Evolutionary conservation across 92 coral and sea anemone species (phyloP), one percentile per base, ranked within the genome.

Genomic region (Zoanthus sansibaricus): DNA sequence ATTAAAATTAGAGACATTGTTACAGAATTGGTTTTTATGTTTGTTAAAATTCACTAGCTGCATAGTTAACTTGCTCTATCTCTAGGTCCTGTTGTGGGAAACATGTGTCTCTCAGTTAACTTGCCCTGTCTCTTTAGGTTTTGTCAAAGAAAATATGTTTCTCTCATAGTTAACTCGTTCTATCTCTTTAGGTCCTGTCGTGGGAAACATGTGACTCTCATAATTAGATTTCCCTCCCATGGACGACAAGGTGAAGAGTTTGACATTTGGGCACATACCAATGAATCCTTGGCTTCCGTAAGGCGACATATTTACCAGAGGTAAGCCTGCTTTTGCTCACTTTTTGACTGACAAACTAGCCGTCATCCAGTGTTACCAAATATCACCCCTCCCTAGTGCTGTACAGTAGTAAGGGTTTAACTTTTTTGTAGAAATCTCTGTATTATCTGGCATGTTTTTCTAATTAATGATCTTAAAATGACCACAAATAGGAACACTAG

Each of bases 191-290:
- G 97, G 88, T 94, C 99, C 6, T 95, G 98, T 55, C 91, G 95
- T 58, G 99, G 99, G 51, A 92, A 92, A 74, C 99, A 97, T 71
- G 95, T 97, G 16, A 93, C 99, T 17, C 85, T 97, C 30, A 95
- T 95, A 84, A 91, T 97, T 64, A 79, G 99, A 55, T 95, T 96
- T 79, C 97, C 97, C 20, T 92, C 99, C 11, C 99, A 97, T 79
- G 99, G 99, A 77, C 95, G 99, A 61, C 99, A 97, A 74, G 98
- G 97, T 49, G 99, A 97, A 71, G 99, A 97, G 87, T 97, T 97
- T 88, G 99, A 97, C 90, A 76, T 95, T 44, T 97, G 99, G 99
- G 95, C 99, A 7, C 99, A 97, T 47, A 82, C 95, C 30, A 95
- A 97, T 88, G 98, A 97, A 86, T 95, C 99, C 16, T 71, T 97